These are phyloP conservation scores for Corydoras sp. DNA, from an alignment of 2,113 vertebrate genomes.

Conservation along the genomic window DNA sequence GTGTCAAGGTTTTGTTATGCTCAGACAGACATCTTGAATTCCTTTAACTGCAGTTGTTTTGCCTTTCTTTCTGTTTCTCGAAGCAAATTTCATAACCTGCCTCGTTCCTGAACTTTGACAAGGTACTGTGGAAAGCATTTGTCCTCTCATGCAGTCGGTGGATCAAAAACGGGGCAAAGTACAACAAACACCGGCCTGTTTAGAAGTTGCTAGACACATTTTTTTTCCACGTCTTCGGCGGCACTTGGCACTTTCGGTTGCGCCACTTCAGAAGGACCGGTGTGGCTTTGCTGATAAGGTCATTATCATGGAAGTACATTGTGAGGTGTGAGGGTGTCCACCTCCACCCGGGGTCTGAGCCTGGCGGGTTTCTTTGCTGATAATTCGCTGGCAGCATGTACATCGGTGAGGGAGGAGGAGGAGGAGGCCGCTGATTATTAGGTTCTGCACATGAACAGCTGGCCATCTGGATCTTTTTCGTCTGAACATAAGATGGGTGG, in stretches of 20 bases:
- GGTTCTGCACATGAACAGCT: constrained; percentile 44
- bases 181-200: neutral
- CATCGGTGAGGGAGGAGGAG: constrained; percentile 10
- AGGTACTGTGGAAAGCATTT: neutral
- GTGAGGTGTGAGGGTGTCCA: constrained; percentile 25
- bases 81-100: neutral
- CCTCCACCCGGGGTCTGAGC: constrained; percentile 25
- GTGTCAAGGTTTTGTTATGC: neutral
- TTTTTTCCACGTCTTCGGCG: neutral
- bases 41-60: constrained; percentile 4
- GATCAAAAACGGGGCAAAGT: neutral
- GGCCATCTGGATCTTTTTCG: constrained; percentile 39
- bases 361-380: constrained; percentile 27
- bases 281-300: constrained; percentile 28
- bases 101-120: constrained; percentile 16
- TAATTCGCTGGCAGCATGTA: constrained; percentile 22
- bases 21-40: constrained; percentile 12
- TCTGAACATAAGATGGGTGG: constrained; percentile 39
- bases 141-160: neutral
- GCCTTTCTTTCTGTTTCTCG: constrained; percentile 21
- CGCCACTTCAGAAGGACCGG: constrained; percentile 1
- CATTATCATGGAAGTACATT: constrained; percentile 30
- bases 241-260: constrained; percentile 3
- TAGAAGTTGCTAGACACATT: neutral
- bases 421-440: constrained; percentile 40